A percentile compares a stretch with the other conserved stretches of the same genome.
phyloP scores from a whole-genome alignment of 92 coral and sea anemone species.

The Metridium senile region DNA sequence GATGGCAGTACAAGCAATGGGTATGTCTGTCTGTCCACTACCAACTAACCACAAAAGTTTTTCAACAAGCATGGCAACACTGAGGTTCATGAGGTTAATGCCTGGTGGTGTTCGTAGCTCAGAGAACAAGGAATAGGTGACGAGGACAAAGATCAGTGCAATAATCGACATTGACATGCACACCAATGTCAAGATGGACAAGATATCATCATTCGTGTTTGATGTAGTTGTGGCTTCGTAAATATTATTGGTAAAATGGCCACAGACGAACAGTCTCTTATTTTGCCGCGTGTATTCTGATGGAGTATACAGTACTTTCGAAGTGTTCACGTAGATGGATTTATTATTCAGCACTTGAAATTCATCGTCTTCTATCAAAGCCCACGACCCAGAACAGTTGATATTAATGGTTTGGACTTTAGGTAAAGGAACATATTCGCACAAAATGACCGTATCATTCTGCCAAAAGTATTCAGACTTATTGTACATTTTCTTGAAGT shows the following conservation, averaged over 20 bases:
- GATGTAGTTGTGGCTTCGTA: too few species aligned
- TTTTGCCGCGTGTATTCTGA: slow-evolving; percentile 2
- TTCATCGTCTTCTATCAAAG: slow-evolving; percentile 11
- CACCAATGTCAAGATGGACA: slow-evolving; percentile 3
- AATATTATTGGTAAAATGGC: not conserved
- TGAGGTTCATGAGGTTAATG: slow-evolving; percentile 10
- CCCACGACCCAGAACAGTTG: slow-evolving; percentile 30
- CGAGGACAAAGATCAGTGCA: slow-evolving; percentile 2
- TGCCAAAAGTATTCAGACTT: slow-evolving; percentile 4
- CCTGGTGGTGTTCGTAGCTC: slow-evolving; percentile 7
- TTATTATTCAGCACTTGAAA: slow-evolving; percentile 3
- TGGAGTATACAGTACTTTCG: slow-evolving; percentile 6
- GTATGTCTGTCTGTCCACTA: slow-evolving; percentile 21
- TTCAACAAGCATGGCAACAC: not conserved
- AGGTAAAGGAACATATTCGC: not conserved
- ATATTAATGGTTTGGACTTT: not conserved
- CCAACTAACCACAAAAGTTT: not conserved
- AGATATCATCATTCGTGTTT: not conserved
- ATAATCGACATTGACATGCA: slow-evolving; percentile 12
- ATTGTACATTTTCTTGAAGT: slow-evolving; percentile 11
- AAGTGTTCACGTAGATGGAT: slow-evolving; percentile 24
- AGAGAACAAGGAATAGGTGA: slow-evolving; percentile 7
- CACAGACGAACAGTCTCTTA: slow-evolving; percentile 31
- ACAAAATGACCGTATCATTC: not conserved
- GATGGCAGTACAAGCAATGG: slow-evolving; percentile 21